Conservation (phyloP, 1,140 invertebrate genomes). For the Phymorhynchus buccinoides region DNA sequence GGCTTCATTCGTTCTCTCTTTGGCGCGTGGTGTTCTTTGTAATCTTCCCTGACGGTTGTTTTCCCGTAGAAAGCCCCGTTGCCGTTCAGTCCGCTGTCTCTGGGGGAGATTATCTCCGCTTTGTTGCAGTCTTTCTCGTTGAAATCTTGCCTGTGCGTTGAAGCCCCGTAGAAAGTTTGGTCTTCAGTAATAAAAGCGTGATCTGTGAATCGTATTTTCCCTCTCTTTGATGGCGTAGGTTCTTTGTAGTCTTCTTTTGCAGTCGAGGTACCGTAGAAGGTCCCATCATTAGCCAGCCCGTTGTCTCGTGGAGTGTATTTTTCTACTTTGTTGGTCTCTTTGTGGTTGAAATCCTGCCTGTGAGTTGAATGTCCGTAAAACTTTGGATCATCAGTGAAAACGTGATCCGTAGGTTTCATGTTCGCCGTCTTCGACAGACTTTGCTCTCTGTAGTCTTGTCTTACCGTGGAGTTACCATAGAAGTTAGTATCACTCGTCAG, state of each 20-base stretch:
- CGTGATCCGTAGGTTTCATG: background rate
- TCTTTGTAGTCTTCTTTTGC: background rate
- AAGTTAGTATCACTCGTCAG: background rate
- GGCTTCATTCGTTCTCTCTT: background rate
- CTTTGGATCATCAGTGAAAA: background rate
- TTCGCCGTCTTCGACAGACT: background rate
- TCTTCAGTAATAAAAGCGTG: background rate
- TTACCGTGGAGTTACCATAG: background rate
- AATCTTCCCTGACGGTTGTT: background rate
- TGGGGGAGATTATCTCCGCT: background rate
- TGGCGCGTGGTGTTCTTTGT: background rate
- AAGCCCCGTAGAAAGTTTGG: background rate
- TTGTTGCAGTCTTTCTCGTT: background rate
- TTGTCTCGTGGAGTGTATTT: background rate
- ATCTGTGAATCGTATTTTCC: background rate
- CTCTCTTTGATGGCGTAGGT: background rate
- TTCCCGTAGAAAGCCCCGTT: background rate
- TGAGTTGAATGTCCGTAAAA: constrained; percentile 11
- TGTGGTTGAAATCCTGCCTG: constrained; percentile 2
- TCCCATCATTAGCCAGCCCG: background rate
- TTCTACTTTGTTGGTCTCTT: background rate
- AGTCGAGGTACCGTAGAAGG: background rate
- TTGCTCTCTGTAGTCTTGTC: background rate
- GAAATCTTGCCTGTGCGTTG: background rate
- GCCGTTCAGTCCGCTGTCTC: background rate